These are phyloP conservation scores for Troilus luridus DNA, from an alignment of 2,888 invertebrate genomes.

Conservation along the genomic window DNA sequence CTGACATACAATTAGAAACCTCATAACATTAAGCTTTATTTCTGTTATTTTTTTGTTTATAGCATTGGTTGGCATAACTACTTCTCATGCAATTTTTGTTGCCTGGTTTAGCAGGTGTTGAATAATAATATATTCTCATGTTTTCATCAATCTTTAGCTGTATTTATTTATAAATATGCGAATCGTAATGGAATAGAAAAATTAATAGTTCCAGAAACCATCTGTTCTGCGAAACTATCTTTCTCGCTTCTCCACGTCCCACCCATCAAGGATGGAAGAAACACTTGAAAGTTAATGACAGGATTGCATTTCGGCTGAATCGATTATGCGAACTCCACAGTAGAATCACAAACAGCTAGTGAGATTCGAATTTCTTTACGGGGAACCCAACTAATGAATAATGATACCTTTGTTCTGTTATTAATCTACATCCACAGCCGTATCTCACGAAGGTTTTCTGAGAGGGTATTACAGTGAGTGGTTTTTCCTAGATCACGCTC, in stretches of 20 bases:
- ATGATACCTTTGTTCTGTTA: background rate
- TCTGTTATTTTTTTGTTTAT: too few species aligned
- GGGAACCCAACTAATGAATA: background rate
- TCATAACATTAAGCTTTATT: too few species aligned
- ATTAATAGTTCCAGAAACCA: background rate
- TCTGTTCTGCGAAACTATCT: background rate
- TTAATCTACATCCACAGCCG: background rate
- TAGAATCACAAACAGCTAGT: background rate
- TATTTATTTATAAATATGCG: background rate
- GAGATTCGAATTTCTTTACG: background rate
- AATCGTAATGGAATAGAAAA: background rate
- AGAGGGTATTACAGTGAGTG: too few species aligned
- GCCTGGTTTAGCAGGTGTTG: too few species aligned
- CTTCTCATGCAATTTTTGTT: too few species aligned
- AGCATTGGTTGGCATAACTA: too few species aligned
- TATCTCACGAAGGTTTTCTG: too few species aligned
- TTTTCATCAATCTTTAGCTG: too few species aligned
- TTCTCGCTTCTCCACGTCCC: background rate
- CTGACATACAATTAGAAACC: too few species aligned
- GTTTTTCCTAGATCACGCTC: too few species aligned
- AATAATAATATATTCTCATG: too few species aligned
- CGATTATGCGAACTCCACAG: background rate
- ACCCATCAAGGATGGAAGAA: background rate
- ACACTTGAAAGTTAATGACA: background rate
- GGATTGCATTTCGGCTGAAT: conserved; percentile 1